Percentiles rank a stretch among this genome's conserved stretches.
phyloP scores from a whole-genome alignment of 2,888 invertebrate genomes.

The Steinernema carpocapsae region DNA sequence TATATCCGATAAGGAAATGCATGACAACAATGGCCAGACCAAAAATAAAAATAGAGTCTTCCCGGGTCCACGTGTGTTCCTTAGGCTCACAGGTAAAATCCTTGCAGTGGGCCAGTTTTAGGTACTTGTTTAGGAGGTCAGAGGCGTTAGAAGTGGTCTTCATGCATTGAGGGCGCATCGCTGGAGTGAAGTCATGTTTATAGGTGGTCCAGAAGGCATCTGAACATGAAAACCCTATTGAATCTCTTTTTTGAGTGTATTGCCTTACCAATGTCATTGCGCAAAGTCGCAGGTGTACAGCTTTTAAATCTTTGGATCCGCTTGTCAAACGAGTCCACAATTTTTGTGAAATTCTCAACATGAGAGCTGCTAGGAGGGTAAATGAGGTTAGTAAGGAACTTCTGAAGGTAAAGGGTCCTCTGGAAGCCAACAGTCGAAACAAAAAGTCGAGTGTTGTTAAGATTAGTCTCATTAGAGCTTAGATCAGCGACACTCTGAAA shows the following conservation, averaged over 20 bases:
- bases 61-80: not conserved
- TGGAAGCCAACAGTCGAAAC: not conserved
- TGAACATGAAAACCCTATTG: not conserved
- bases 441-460: not conserved
- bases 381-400: not conserved
- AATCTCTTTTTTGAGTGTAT: not conserved
- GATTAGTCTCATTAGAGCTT: no score
- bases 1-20: not conserved
- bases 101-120: not conserved
- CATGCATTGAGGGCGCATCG: not conserved
- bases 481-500: no score
- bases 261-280: not conserved
- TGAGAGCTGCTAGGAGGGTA: not conserved
- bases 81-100: not conserved
- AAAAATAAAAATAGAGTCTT: not conserved
- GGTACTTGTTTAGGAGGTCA: not conserved
- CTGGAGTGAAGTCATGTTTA: not conserved
- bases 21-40: not conserved
- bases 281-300: not conserved
- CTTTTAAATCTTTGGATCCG: not conserved
- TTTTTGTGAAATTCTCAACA: not conserved
- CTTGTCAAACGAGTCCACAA: not conserved
- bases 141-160: not conserved
- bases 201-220: slow-evolving; percentile 5
- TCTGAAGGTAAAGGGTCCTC: not conserved